Percentiles rank a stretch among this genome's conserved stretches.
Conservation (phyloP, 2,797 vertebrate species). For the Coregonus suidteri region DNA sequence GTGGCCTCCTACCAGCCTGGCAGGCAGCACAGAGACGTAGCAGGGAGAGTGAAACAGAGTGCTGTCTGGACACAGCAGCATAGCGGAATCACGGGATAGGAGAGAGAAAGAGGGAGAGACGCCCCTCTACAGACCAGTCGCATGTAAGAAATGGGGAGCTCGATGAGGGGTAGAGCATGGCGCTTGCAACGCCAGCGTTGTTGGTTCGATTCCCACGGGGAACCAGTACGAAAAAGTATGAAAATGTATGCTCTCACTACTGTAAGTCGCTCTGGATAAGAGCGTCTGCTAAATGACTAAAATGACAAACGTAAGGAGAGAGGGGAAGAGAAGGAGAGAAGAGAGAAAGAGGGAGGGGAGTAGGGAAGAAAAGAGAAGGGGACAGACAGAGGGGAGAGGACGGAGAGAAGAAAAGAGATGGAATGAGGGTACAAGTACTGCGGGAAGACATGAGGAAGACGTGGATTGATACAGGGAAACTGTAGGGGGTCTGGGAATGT, state of each 20-base stretch:
- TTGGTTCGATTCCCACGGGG: neutral
- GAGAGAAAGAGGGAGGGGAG: too few species aligned
- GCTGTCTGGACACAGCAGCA: neutral
- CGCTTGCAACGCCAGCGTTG: neutral
- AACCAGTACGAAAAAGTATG: neutral
- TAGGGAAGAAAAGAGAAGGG: too few species aligned
- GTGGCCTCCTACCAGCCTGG: constrained; percentile 56
- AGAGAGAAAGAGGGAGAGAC: constrained; percentile 1
- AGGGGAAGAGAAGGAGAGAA: too few species aligned
- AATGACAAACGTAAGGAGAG: too few species aligned
- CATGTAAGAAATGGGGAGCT: neutral
- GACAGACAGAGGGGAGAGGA: too few species aligned
- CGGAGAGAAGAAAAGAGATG: too few species aligned
- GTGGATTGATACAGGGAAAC: neutral
- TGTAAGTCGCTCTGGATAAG: too few species aligned
- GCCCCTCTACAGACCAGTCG: too few species aligned
- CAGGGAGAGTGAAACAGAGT: neutral
- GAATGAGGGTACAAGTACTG: too few species aligned
- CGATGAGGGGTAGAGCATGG: neutral
- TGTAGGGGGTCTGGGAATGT: constrained; percentile 7
- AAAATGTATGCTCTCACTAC: too few species aligned
- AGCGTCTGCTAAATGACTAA: too few species aligned
- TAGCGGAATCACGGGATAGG: neutral
- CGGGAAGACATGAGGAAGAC: neutral
- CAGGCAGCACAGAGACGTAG: neutral